phyloP scores from a whole-genome alignment of 1,140 invertebrate genomes.

The Calliphora vicina region DNA sequence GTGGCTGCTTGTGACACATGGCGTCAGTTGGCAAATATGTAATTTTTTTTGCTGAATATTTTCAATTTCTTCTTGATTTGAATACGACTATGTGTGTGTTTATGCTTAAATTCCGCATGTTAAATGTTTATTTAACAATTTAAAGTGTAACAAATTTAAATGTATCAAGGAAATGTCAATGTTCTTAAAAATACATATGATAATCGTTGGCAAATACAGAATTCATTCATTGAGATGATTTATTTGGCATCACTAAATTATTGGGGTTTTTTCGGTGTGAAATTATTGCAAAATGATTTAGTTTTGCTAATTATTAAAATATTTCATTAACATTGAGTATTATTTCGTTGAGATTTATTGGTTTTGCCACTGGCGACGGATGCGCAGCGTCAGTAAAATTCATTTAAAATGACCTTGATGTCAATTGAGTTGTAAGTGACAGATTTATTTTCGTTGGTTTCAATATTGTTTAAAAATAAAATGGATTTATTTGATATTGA shows the following conservation, averaged over 20 bases:
- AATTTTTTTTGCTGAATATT: not conserved
- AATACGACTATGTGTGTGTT: not conserved
- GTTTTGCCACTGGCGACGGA: not conserved
- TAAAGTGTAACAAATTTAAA: conserved; percentile 6
- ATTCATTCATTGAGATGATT: conserved; percentile 12
- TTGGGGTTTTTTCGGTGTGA: not conserved
- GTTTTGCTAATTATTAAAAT: not conserved
- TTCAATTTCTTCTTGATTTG: not conserved
- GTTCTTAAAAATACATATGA: not conserved
- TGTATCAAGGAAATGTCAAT: conserved; percentile 32
- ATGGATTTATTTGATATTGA: too few species aligned
- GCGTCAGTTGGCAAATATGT: not conserved
- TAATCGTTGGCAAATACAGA: not conserved
- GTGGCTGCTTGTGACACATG: not conserved
- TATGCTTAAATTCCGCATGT: not conserved
- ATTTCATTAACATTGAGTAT: not conserved
- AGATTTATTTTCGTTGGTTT: too few species aligned
- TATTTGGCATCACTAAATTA: conserved; percentile 28
- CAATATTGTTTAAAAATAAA: too few species aligned
- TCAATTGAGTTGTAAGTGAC: not conserved
- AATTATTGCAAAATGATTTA: conserved; percentile 5
- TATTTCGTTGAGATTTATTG: not conserved
- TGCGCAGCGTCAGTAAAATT: not conserved
- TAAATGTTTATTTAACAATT: not conserved
- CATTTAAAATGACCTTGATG: not conserved